Evolutionary conservation across 2,797 vertebrate genomes (phyloP).

Genomic region (Tangara arthus): DNA sequence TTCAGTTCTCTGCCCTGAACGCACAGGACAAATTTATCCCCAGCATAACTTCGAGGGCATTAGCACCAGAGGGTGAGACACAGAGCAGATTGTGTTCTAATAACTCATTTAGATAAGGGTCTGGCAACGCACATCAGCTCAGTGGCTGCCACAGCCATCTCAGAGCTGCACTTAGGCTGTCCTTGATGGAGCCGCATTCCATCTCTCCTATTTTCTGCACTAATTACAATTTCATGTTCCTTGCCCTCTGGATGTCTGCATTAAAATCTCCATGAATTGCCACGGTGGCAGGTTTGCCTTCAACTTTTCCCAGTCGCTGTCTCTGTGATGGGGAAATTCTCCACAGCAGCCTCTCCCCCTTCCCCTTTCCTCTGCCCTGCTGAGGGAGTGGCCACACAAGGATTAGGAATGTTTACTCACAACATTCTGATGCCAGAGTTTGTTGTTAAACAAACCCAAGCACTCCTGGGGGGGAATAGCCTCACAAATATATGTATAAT

Average conservation of each 20-base stretch:
- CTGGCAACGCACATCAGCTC: conserved; percentile 44
- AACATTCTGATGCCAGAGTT: neutral
- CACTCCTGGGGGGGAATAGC: neutral
- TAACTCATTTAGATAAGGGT: conserved; percentile 61
- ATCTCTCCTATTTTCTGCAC: conserved; percentile 57
- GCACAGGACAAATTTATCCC: conserved; percentile 10
- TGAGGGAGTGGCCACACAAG: neutral
- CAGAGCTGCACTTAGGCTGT: neutral
- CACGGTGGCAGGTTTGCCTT: neutral
- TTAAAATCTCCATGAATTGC: neutral
- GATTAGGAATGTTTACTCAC: neutral
- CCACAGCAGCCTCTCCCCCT: neutral
- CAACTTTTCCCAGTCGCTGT: neutral
- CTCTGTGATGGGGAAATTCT: neutral
- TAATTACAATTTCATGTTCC: conserved; percentile 44
- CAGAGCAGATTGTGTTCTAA: conserved; percentile 22
- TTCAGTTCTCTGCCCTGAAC: neutral
- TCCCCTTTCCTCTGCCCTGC: neutral
- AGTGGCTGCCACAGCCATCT: conserved; percentile 33
- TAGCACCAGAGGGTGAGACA: conserved; percentile 9
- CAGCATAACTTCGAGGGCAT: neutral
- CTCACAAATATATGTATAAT: neutral
- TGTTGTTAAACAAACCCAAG: neutral
- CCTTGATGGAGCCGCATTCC: conserved; percentile 30
- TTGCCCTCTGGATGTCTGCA: neutral